Conservation (phyloP, 1,140 invertebrate species). For the Sarcophaga peregrina region DNA sequence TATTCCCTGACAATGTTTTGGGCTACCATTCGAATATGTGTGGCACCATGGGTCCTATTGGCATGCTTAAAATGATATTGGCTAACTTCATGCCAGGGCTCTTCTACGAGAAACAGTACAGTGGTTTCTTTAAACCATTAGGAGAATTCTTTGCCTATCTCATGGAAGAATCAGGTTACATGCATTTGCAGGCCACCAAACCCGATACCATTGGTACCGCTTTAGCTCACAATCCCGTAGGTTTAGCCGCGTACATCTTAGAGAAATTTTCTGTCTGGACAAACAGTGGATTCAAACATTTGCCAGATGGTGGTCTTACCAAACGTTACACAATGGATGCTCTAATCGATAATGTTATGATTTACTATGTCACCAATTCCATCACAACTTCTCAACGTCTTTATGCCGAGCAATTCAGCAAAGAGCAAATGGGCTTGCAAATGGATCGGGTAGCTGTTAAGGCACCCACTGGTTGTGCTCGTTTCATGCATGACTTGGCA, state of each 20-base stretch:
- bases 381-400: conserved; percentile 82
- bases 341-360: conserved; percentile 88
- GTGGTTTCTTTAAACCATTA: conserved; percentile 74
- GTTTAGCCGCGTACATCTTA: conserved; percentile 83
- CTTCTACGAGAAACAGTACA: conserved; percentile 70
- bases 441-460: conserved; percentile 71
- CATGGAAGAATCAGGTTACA: conserved; percentile 81
- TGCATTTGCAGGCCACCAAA: conserved; percentile 88
- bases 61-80: conserved; percentile 48
- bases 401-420: conserved; percentile 76
- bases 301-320: conserved; percentile 79
- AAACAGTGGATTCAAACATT: conserved; percentile 70
- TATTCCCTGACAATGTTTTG: conserved; percentile 77
- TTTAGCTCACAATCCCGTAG: conserved; percentile 76
- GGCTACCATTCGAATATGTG: conserved; percentile 76
- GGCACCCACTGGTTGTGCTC: conserved; percentile 75
- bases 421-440: conserved; percentile 60
- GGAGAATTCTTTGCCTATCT: conserved; percentile 67
- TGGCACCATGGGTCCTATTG: conserved; percentile 49
- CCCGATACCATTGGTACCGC: conserved; percentile 86
- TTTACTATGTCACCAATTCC: conserved; percentile 84
- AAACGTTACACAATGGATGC: conserved; percentile 77
- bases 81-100: conserved; percentile 69
- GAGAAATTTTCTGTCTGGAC: conserved; percentile 88
- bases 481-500: conserved; percentile 74